A percentile compares a stretch with the other conserved stretches of the same genome.
phyloP scores from a whole-genome alignment of 2,797 vertebrate genomes.

The Mormyrops boulengeri region DNA sequence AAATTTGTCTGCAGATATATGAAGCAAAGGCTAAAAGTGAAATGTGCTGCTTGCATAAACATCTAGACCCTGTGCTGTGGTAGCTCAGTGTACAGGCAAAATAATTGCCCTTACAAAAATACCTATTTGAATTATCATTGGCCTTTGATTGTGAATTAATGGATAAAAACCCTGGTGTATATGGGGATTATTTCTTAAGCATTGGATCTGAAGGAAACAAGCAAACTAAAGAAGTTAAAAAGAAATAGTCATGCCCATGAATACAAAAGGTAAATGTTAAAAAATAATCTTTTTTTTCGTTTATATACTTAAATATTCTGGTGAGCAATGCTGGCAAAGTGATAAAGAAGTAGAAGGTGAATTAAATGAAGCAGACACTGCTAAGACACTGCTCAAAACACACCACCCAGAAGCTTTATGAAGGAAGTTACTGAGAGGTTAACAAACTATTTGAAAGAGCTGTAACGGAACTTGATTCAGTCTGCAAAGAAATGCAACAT shows the following conservation, averaged over 20 bases:
- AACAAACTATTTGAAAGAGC: neutral
- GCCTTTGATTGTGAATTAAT: neutral
- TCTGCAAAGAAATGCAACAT: neutral
- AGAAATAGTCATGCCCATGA: neutral
- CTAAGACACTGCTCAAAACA: neutral
- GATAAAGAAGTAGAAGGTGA: neutral
- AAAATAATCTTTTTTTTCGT: neutral
- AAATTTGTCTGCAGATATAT: neutral
- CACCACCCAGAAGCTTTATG: neutral
- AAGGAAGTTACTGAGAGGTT: neutral
- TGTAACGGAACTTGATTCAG: neutral
- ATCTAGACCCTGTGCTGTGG: neutral
- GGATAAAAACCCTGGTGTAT: neutral
- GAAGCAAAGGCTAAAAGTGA: neutral
- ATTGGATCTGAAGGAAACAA: neutral
- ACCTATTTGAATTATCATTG: neutral
- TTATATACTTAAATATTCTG: neutral
- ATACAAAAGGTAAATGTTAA: neutral
- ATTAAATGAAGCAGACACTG: neutral
- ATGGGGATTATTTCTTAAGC: neutral
- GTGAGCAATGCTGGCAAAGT: neutral
- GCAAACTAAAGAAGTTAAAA: neutral
- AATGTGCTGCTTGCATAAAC: neutral
- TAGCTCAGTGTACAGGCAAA: neutral
- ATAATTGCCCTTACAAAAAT: neutral